Evolutionary conservation across 1,140 invertebrate species (phyloP).

Genomic region (Palaemon carinicauda): DNA sequence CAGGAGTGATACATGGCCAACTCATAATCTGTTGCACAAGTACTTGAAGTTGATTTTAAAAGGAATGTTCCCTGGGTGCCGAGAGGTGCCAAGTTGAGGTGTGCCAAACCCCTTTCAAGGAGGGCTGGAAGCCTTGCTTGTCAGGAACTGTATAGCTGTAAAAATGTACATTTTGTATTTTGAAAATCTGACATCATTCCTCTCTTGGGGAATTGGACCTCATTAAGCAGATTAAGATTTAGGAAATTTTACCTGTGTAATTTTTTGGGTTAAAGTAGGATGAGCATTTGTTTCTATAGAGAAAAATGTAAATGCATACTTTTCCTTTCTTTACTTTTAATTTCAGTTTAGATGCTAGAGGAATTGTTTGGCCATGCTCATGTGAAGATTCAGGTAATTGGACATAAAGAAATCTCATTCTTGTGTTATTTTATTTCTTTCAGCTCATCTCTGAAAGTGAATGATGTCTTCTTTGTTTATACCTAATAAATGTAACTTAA

Average conservation of each 20-base stretch:
- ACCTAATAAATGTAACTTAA: constrained; percentile 40
- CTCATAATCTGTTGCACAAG: constrained; percentile 3
- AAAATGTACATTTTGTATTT: constrained; percentile 43
- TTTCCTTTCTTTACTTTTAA: constrained; percentile 13
- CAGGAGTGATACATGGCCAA: constrained; percentile 21
- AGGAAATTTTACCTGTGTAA: background rate
- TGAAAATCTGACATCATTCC: constrained; percentile 38
- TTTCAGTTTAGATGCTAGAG: constrained; percentile 16
- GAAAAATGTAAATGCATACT: background rate
- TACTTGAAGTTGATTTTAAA: constrained; percentile 32
- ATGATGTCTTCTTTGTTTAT: constrained; percentile 33
- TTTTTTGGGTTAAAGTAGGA: background rate
- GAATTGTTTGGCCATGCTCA: background rate
- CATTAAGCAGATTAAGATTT: constrained; percentile 1
- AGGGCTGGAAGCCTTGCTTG: background rate
- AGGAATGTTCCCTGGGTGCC: constrained; percentile 29
- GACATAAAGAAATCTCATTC: constrained; percentile 52
- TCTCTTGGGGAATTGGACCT: constrained; percentile 10
- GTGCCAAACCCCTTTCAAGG: constrained; percentile 43
- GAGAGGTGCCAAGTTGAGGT: constrained; percentile 38
- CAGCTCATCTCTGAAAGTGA: no score
- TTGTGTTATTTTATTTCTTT: constrained; percentile 5
- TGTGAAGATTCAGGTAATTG: constrained; percentile 45
- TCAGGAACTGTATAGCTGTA: constrained; percentile 52
- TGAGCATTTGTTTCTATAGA: no score